Conservation (phyloP, 2,888 invertebrate genomes). For the Macrophya alboannulata region DNA sequence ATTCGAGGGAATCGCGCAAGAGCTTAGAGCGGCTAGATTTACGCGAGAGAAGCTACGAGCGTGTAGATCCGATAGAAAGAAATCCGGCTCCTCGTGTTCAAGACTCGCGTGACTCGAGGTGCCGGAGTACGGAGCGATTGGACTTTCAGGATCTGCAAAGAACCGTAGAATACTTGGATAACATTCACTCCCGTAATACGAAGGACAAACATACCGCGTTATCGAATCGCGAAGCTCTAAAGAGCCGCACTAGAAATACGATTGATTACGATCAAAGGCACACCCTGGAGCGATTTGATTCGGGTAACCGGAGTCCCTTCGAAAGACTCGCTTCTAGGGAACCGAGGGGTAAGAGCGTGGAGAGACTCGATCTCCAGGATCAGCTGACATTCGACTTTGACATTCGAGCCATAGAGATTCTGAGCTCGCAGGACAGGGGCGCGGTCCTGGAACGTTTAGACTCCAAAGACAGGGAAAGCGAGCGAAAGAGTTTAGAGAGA, state of each 20-base stretch:
- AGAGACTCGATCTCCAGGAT: slow-evolving; percentile 72
- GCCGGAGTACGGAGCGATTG: slow-evolving; percentile 72
- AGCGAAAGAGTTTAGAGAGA: slow-evolving; percentile 58
- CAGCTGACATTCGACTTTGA: slow-evolving; percentile 74
- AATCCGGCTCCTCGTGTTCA: slow-evolving; percentile 62
- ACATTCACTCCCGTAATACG: background rate
- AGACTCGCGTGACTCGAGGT: slow-evolving; percentile 67
- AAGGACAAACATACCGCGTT: background rate
- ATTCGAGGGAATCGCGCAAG: slow-evolving; percentile 71
- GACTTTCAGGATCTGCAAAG: slow-evolving; percentile 68
- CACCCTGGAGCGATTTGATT: slow-evolving; percentile 73
- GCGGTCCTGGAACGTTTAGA: slow-evolving; percentile 64
- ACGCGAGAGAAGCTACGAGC: slow-evolving; percentile 69
- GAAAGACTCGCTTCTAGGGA: slow-evolving; percentile 66
- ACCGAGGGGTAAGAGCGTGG: slow-evolving; percentile 73
- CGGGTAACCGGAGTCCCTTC: slow-evolving; percentile 70
- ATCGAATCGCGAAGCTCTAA: slow-evolving; percentile 63
- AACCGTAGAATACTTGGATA: slow-evolving; percentile 69
- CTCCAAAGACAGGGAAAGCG: slow-evolving; percentile 61
- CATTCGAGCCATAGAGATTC: slow-evolving; percentile 71
- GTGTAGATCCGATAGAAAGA: slow-evolving; percentile 61
- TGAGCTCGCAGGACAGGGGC: slow-evolving; percentile 69
- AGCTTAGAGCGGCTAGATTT: slow-evolving; percentile 74
- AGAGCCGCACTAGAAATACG: slow-evolving; percentile 62
- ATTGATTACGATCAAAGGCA: slow-evolving; percentile 73